Percentiles rank a stretch among this genome's conserved stretches.
Conservation (phyloP, 2,888 invertebrate genomes). For the Glyphotaelius pellucidus region DNA sequence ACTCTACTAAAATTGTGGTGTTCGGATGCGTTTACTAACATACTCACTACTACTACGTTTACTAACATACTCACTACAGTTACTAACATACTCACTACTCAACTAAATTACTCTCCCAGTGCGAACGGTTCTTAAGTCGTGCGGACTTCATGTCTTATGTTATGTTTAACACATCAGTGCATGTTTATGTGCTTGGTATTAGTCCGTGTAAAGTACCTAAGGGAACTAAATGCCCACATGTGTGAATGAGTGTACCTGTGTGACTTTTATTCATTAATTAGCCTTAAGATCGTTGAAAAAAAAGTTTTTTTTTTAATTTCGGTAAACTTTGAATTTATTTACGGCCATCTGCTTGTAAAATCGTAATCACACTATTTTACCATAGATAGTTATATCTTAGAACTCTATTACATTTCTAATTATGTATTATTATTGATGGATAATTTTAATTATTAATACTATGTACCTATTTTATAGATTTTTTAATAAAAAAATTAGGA, state of each 20-base stretch:
- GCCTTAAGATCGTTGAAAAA: neutral
- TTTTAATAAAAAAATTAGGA: neutral
- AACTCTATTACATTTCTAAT: neutral
- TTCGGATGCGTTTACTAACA: too few species aligned
- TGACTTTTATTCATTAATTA: neutral
- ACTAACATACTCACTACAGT: too few species aligned
- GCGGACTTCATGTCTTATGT: neutral
- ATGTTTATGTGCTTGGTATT: neutral
- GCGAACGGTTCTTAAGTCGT: neutral
- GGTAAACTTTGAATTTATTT: neutral
- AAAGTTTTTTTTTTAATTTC: neutral
- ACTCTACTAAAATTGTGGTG: too few species aligned
- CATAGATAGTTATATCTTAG: neutral
- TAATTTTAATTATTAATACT: neutral
- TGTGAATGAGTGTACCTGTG: neutral
- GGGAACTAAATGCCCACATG: neutral
- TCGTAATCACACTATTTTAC: neutral
- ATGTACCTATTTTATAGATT: neutral
- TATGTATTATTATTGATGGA: neutral
- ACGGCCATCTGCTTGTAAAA: neutral
- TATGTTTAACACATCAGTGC: neutral
- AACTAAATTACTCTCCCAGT: too few species aligned
- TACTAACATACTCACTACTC: too few species aligned
- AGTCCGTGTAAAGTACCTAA: neutral
- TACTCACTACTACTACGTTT: too few species aligned